Conservation (phyloP, 2,797 vertebrate species). For the Amniataba percoides region DNA sequence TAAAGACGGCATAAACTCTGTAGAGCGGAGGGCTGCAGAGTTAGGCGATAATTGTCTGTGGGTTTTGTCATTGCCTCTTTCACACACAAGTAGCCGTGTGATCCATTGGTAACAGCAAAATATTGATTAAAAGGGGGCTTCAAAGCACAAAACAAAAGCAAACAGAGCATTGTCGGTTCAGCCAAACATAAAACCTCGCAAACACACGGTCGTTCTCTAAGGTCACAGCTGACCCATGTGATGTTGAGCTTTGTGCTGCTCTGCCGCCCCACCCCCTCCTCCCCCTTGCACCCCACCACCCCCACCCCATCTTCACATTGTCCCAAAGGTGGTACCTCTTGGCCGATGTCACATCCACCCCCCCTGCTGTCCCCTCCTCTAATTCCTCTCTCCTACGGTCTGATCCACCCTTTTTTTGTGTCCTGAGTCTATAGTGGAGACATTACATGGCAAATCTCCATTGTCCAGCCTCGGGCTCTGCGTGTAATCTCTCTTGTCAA, state of each 20-base stretch:
- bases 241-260: slow-evolving; percentile 52
- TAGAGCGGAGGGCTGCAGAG: neutral
- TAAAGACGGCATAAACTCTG: neutral
- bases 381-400: slow-evolving; percentile 71
- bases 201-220: slow-evolving; percentile 29
- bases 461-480: slow-evolving; percentile 75
- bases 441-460: slow-evolving; percentile 81
- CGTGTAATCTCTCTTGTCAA: slow-evolving; percentile 84
- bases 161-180: slow-evolving; percentile 9
- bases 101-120: neutral
- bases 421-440: slow-evolving; percentile 76
- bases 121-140: slow-evolving; percentile 5
- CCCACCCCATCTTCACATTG: slow-evolving; percentile 63
- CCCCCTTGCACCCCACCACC: neutral
- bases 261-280: slow-evolving; percentile 3
- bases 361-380: slow-evolving; percentile 46
- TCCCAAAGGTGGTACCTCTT: slow-evolving; percentile 72
- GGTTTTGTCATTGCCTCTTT: neutral
- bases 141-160: slow-evolving; percentile 1
- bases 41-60: neutral
- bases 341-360: slow-evolving; percentile 60
- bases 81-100: neutral
- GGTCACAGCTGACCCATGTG: slow-evolving; percentile 54
- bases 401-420: slow-evolving; percentile 78
- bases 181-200: slow-evolving; percentile 11